Percentiles rank a stretch among this genome's conserved stretches.
These are phyloP conservation scores for Euura lappo DNA, from an alignment of 1,140 invertebrate species.

Conservation along the genomic window DNA sequence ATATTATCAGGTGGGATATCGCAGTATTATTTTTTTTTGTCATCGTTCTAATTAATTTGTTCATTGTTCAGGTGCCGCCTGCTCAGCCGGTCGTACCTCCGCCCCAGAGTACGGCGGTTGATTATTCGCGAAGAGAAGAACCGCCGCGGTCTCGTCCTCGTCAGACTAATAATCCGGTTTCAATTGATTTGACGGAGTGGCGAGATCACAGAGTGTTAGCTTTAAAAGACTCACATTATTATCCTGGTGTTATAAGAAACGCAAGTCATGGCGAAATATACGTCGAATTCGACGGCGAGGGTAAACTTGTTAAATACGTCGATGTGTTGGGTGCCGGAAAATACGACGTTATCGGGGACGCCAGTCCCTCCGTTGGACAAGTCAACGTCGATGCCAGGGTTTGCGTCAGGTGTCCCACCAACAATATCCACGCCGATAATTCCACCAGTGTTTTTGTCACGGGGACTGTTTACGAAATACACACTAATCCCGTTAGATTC, in stretches of 20 bases:
- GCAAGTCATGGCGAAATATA: constrained; percentile 50
- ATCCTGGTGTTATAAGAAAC: constrained; percentile 76
- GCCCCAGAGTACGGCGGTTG: constrained; percentile 66
- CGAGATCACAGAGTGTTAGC: constrained; percentile 88
- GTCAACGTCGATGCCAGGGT: constrained; percentile 71
- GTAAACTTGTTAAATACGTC: constrained; percentile 68
- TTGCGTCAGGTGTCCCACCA: constrained; percentile 66
- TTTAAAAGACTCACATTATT: constrained; percentile 80
- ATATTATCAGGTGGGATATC: constrained; percentile 44
- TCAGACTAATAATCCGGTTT: constrained; percentile 40
- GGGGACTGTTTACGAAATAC: constrained; percentile 79
- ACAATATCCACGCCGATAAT: constrained; percentile 48
- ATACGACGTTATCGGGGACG: constrained; percentile 91
- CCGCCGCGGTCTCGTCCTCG: constrained; percentile 46
- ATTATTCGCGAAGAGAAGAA: constrained; percentile 64
- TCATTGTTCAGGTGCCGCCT: constrained; percentile 35
- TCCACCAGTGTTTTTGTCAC: constrained; percentile 78
- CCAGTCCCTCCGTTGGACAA: constrained; percentile 84
- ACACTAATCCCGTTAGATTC: constrained; percentile 76
- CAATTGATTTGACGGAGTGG: constrained; percentile 89
- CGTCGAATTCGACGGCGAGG: constrained; percentile 62
- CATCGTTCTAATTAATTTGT: neutral
- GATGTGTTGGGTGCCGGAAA: constrained; percentile 79
- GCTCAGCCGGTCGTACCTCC: constrained; percentile 56
- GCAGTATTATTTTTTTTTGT: no score